Conservation (phyloP, 2,888 invertebrate genomes). For the Boloria euphrosyne region DNA sequence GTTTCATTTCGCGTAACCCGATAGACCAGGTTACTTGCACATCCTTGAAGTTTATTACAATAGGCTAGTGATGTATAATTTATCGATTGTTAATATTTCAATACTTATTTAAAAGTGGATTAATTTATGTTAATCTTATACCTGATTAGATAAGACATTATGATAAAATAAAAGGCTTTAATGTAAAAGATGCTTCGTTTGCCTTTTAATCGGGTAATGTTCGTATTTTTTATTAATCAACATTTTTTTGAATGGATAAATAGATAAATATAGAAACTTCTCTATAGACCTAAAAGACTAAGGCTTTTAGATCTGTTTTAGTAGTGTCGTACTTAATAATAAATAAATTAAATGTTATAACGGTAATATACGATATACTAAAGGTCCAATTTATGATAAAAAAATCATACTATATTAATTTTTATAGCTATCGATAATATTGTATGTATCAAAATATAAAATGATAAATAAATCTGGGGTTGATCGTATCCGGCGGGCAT, state of each 20-base stretch:
- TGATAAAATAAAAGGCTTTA: too few relatives aligned
- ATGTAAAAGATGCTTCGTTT: too few relatives aligned
- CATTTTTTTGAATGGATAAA: too few relatives aligned
- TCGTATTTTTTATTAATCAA: too few relatives aligned
- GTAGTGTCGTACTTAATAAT: too few relatives aligned
- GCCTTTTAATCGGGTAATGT: too few relatives aligned
- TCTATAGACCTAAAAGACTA: too few relatives aligned
- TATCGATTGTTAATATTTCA: slow-evolving; percentile 25
- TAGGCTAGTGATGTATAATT: slow-evolving; percentile 29
- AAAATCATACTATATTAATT: neutral
- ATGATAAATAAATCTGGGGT: slow-evolving; percentile 37
- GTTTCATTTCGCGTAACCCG: slow-evolving; percentile 81
- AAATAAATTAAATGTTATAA: too few relatives aligned
- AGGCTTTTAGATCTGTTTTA: too few relatives aligned
- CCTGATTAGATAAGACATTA: neutral
- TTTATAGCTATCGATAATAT: slow-evolving; percentile 17
- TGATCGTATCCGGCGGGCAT: slow-evolving; percentile 68
- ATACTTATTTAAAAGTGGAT: neutral
- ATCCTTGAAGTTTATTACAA: slow-evolving; percentile 56
- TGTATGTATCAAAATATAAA: slow-evolving; percentile 23
- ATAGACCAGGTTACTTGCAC: slow-evolving; percentile 68
- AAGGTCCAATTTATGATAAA: neutral
- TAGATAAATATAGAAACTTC: too few relatives aligned
- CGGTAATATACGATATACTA: too few relatives aligned
- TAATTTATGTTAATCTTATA: neutral